Conservation (phyloP, 2,888 invertebrate species). For the Thereva nobilitata region DNA sequence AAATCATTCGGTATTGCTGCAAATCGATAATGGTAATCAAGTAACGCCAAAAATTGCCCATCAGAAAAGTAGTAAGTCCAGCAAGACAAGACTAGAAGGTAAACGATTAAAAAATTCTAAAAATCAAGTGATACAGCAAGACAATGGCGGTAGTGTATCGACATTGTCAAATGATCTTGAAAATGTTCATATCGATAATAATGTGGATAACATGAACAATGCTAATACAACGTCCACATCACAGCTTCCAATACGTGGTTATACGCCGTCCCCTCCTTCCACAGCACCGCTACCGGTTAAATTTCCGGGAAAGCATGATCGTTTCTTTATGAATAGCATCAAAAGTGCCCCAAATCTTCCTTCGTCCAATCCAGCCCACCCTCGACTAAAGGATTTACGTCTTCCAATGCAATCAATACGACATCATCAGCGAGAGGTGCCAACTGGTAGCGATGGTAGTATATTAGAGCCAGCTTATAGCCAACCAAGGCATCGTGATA, state of each 20-base stretch:
- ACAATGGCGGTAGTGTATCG: slow-evolving; percentile 44
- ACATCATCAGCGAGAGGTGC: slow-evolving; percentile 61
- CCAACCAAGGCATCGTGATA: slow-evolving; percentile 68
- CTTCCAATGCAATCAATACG: slow-evolving; percentile 73
- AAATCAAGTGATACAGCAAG: slow-evolving; percentile 52
- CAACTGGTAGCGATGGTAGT: slow-evolving; percentile 65
- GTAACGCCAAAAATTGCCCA: slow-evolving; percentile 48
- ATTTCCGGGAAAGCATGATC: slow-evolving; percentile 69
- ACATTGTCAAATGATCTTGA: slow-evolving; percentile 61
- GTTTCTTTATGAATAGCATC: slow-evolving; percentile 72
- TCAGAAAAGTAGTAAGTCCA: slow-evolving; percentile 39
- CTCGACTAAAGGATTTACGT: slow-evolving; percentile 73
- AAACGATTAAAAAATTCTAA: slow-evolving; percentile 56
- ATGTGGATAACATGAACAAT: slow-evolving; percentile 61
- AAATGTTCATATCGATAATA: slow-evolving; percentile 65
- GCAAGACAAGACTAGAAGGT: slow-evolving; percentile 51
- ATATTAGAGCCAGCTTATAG: slow-evolving; percentile 64
- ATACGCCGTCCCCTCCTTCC: slow-evolving; percentile 81
- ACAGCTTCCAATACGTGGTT: slow-evolving; percentile 70
- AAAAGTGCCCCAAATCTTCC: slow-evolving; percentile 81
- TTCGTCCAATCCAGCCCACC: slow-evolving; percentile 67
- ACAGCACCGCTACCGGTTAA: slow-evolving; percentile 82
- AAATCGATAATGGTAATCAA: slow-evolving; percentile 58
- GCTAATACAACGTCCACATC: slow-evolving; percentile 60
- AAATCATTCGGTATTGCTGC: slow-evolving; percentile 75